A percentile compares a stretch with the other conserved stretches of the same genome.
These are phyloP conservation scores for Paracentrotus lividus DNA, from an alignment of 53 echinoderm and acorn worm genomes.

Conservation along the genomic window DNA sequence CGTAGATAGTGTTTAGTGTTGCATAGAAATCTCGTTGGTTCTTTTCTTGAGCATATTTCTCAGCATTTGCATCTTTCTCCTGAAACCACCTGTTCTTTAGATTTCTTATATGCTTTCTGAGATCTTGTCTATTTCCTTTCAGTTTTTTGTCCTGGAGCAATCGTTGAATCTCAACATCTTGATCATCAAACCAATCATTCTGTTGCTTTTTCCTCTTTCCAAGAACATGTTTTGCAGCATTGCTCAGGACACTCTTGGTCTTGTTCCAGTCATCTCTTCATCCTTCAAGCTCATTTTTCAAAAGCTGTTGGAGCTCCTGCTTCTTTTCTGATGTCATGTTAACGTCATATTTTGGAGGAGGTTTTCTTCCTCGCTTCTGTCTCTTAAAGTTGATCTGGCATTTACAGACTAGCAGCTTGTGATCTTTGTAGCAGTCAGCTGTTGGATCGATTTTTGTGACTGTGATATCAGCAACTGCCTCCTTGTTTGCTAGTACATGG, in stretches of 20 bases:
- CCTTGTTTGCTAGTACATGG: no score
- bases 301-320: no score
- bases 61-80: not conserved
- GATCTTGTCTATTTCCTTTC: not conserved
- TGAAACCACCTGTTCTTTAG: conserved; percentile 40
- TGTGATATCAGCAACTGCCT: no score
- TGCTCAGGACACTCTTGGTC: not conserved
- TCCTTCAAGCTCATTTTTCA: not conserved
- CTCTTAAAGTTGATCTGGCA: no score
- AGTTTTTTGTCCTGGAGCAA: conserved; percentile 7
- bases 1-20: no score
- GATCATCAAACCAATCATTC: conserved; percentile 53
- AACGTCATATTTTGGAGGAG: no score
- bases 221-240: conserved; percentile 47
- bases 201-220: conserved; percentile 34
- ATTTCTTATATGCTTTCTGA: conserved; percentile 9
- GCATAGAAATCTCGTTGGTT: no score
- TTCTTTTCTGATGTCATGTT: no score
- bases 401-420: no score
- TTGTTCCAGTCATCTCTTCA: not conserved
- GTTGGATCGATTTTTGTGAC: no score
- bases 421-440: no score
- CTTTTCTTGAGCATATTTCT: not conserved
- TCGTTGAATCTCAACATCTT: conserved; percentile 31
- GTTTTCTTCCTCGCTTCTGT: no score